These are phyloP conservation scores for Halichoeres trimaculatus DNA, from an alignment of 2,113 vertebrate species.

Conservation along the genomic window DNA sequence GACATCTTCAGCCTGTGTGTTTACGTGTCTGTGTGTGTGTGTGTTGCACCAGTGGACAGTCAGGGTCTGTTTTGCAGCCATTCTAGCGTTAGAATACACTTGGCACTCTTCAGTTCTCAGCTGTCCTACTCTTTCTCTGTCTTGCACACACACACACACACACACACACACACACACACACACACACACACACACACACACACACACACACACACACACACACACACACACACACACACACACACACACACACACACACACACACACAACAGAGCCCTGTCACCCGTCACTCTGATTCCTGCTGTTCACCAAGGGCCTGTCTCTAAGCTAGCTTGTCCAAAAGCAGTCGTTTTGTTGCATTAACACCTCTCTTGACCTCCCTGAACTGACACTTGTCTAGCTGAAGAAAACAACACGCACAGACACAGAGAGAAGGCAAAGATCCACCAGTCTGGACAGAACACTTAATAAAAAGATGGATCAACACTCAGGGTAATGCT, in stretches of 20 bases:
- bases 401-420: constrained; percentile 17
- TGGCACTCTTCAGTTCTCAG: constrained; percentile 50
- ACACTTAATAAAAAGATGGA: neutral
- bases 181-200: constrained; percentile 1
- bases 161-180: constrained; percentile 11
- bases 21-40: neutral
- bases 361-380: constrained; percentile 45
- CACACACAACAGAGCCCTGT: constrained; percentile 22
- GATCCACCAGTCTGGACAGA: neutral
- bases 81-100: constrained; percentile 36
- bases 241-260: constrained; percentile 16
- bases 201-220: constrained; percentile 20
- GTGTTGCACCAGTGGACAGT: constrained; percentile 11
- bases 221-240: neutral
- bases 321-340: constrained; percentile 41
- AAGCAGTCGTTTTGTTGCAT: constrained; percentile 44
- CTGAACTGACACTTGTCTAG: constrained; percentile 27
- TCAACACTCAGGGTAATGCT: neutral
- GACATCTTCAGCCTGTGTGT: constrained; percentile 17
- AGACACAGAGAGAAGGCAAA: neutral
- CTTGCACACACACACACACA: neutral
- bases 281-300: constrained; percentile 45
- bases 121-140: constrained; percentile 35
- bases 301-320: constrained; percentile 24
- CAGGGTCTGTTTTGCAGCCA: constrained; percentile 30